phyloP scores from a whole-genome alignment of 2,888 invertebrate genomes.

The Tenthredo distinguenda region DNA sequence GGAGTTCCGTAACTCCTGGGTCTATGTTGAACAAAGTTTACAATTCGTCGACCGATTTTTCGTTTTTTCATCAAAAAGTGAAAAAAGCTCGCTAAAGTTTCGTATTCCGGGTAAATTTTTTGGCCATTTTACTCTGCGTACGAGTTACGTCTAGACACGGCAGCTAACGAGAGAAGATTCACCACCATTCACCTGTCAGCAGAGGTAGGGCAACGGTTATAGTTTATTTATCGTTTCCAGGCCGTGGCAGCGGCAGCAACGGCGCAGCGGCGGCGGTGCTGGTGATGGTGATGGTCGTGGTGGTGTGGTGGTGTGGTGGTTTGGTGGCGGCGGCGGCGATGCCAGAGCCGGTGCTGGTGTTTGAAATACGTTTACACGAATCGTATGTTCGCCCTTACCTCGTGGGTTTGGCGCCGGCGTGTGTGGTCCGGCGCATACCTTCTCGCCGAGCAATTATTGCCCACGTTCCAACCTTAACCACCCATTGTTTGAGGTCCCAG shows the following conservation, averaged over 20 bases:
- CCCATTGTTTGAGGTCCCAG: constrained; percentile 49
- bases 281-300: constrained; percentile 53
- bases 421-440: constrained; percentile 76
- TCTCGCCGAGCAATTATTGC: constrained; percentile 71
- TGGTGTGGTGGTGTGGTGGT: constrained; percentile 56
- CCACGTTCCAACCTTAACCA: constrained; percentile 55
- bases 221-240: constrained; percentile 77
- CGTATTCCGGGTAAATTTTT: too few species aligned
- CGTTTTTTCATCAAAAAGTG: too few species aligned
- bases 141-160: constrained; percentile 27
- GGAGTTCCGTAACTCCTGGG: not conserved
- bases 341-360: constrained; percentile 63
- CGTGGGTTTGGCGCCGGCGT: constrained; percentile 76
- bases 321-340: constrained; percentile 16
- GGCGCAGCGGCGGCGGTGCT: constrained; percentile 4
- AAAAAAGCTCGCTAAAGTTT: too few species aligned
- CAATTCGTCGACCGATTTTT: too few species aligned
- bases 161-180: constrained; percentile 75
- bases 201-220: constrained; percentile 75
- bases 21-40: not conserved
- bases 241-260: constrained; percentile 59
- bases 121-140: not conserved
- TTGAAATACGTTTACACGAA: constrained; percentile 72
- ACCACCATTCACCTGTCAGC: constrained; percentile 77
- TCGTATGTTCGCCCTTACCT: constrained; percentile 71